Percentiles rank a stretch among this genome's conserved stretches.
Conservation (phyloP, 92 coral and sea anemone species). For the Siderastrea radians region DNA sequence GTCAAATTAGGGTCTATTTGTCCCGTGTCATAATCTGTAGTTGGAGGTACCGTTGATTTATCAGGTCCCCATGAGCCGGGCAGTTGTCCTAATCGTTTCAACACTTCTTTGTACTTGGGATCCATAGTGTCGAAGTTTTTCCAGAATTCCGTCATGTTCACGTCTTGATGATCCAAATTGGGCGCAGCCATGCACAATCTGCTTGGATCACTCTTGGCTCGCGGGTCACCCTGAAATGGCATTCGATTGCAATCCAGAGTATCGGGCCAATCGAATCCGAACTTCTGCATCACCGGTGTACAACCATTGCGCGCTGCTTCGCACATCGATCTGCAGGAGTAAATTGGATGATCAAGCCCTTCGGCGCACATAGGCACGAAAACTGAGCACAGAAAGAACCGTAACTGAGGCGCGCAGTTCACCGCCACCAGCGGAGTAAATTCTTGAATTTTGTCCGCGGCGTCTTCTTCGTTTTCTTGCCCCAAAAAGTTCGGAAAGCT, state of each 20-base stretch:
- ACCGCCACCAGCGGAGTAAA: constrained; percentile 89
- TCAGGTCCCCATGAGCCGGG: constrained; percentile 42
- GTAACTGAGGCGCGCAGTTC: constrained; percentile 82
- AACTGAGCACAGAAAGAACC: constrained; percentile 91
- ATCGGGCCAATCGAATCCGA: constrained; percentile 98
- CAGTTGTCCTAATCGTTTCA: constrained; percentile 54
- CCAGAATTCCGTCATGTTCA: constrained; percentile 78
- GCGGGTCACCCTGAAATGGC: constrained; percentile 77
- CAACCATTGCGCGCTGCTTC: constrained; percentile 91
- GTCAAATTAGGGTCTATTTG: constrained; percentile 9
- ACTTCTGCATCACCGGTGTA: constrained; percentile 79
- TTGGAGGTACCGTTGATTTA: constrained; percentile 28
- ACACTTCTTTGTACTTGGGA: constrained; percentile 73
- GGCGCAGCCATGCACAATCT: constrained; percentile 85
- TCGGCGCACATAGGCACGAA: constrained; percentile 93
- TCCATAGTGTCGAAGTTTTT: constrained; percentile 62
- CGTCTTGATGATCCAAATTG: constrained; percentile 60
- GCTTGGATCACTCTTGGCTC: constrained; percentile 76
- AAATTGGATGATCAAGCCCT: constrained; percentile 82
- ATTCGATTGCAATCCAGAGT: constrained; percentile 82
- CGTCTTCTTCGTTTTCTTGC: constrained; percentile 89
- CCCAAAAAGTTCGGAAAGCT: constrained; percentile 92
- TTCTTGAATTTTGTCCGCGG: constrained; percentile 77
- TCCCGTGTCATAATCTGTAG: constrained; percentile 5
- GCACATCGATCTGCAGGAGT: constrained; percentile 92